Evolutionary conservation across 2,888 invertebrate species (phyloP), one percentile per base, ranked within the genome.

Genomic region (Aproaerema taeniolella): DNA sequence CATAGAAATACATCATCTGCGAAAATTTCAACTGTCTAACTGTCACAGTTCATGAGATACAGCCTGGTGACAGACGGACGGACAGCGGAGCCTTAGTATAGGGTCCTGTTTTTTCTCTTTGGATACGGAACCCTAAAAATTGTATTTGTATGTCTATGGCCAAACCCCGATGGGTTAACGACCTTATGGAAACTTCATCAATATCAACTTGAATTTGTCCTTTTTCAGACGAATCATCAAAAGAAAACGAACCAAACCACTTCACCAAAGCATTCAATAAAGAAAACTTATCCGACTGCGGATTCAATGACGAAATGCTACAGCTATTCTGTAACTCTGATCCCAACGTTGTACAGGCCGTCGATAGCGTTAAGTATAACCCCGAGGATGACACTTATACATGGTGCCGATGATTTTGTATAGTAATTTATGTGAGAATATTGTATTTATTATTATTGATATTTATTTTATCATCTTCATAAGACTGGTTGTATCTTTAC

Each of bases 281-380:
- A 58, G 94, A 95, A 73, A 95, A 95, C 75, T 87, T 96, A n/a
- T 93, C 93, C 0, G 96, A 96, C 69, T 95, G 95, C 65, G 96
- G 96, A 4, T 85, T 96, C 17, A 89, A 80, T 47, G 74, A 88
- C 5, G 79, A 82, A 14, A 80, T 92, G 61, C 70, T 93, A n/a
- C 88, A 89, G 50, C 86, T 89, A 42, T 92, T 93, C 71, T 93
- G 93, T 61, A 88, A 88, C 0, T 64, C 89, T 1, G 89, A 92
- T 59, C 76, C 86, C 1, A 61, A 65, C 10, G 55, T 80, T 6
- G 78, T 91, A 10, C 74, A 83, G 50, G 73, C 88, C 32, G 63
- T 92, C 16, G 92, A 93, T 55, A 90, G 91, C 61, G 75, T 92
- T 17, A 92, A 91, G 55, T 92, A 89, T 61, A 89, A 88, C 30